Conservation (phyloP, 2,113 vertebrate species). For the Rhabdomys dilectus region DNA sequence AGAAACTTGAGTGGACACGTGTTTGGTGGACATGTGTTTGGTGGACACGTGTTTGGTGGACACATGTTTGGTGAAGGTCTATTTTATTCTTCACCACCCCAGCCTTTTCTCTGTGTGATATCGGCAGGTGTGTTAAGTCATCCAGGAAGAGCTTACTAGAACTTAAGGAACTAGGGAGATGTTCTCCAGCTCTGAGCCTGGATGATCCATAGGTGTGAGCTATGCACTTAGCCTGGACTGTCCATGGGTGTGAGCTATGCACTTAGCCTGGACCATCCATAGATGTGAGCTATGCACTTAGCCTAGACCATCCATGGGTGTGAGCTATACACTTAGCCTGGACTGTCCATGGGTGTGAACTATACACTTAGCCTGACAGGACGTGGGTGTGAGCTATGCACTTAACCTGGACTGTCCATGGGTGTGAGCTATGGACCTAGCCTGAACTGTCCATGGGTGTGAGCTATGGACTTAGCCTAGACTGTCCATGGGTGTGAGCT, state of each 20-base stretch:
- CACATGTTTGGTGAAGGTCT: fast-evolving
- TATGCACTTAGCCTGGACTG: fast-evolving
- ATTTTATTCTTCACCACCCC: fast-evolving
- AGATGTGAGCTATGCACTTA: fast-evolving
- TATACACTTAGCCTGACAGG: fast-evolving
- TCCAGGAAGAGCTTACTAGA: fast-evolving
- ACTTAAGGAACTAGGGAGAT: fast-evolving
- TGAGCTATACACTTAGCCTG: neutral
- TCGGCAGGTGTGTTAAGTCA: fast-evolving
- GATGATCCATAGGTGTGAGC: neutral
- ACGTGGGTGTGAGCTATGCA: too few relatives aligned
- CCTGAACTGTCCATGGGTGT: too few relatives aligned
- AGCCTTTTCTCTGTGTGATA: neutral
- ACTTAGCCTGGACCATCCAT: fast-evolving
- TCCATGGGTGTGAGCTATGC: neutral
- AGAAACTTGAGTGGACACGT: fast-evolving
- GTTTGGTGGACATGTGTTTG: fast-evolving
- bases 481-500: neutral
- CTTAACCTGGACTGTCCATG: neutral
- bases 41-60: fast-evolving
- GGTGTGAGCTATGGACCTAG: fast-evolving
- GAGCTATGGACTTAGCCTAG: too few relatives aligned
- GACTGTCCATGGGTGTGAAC: too few relatives aligned
- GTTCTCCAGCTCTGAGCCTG: neutral
- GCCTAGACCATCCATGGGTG: too few relatives aligned